Conservation (phyloP, 2,888 invertebrate genomes). For the Drosophila anomelani region DNA sequence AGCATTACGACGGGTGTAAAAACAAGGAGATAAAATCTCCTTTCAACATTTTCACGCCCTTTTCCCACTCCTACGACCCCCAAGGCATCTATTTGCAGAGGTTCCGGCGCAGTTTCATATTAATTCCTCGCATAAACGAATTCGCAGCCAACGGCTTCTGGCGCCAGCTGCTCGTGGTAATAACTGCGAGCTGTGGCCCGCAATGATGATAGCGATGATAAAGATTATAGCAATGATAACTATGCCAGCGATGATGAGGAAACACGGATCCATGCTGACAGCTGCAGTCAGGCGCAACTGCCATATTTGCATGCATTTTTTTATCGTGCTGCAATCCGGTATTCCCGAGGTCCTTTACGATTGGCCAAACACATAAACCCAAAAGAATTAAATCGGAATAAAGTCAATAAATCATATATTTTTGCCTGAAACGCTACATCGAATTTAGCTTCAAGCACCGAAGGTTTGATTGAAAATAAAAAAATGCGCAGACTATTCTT, state of each 20-base stretch:
- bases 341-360: not conserved
- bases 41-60: slow-evolving; percentile 10
- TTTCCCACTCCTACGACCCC: not conserved
- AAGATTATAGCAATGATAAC: slow-evolving; percentile 32
- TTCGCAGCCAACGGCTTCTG: slow-evolving; percentile 57
- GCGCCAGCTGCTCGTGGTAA: slow-evolving; percentile 44
- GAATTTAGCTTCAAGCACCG: not conserved
- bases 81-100: slow-evolving; percentile 7
- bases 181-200: slow-evolving; percentile 50
- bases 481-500: slow-evolving; percentile 7
- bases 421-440: not conserved
- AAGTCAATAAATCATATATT: slow-evolving; percentile 18
- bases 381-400: slow-evolving; percentile 1
- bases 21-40: not conserved
- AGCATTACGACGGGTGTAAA: not conserved
- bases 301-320: slow-evolving; percentile 20
- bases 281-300: slow-evolving; percentile 23
- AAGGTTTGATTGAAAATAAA: not conserved
- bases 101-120: slow-evolving; percentile 31
- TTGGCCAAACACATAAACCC: not conserved
- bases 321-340: slow-evolving; percentile 6
- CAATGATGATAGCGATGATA: slow-evolving; percentile 25
- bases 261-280: not conserved
- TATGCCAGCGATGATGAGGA: slow-evolving; percentile 20
- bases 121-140: slow-evolving; percentile 61